Evolutionary conservation across 2,888 invertebrate genomes (phyloP).

Genomic region (Teleiodes luculella): DNA sequence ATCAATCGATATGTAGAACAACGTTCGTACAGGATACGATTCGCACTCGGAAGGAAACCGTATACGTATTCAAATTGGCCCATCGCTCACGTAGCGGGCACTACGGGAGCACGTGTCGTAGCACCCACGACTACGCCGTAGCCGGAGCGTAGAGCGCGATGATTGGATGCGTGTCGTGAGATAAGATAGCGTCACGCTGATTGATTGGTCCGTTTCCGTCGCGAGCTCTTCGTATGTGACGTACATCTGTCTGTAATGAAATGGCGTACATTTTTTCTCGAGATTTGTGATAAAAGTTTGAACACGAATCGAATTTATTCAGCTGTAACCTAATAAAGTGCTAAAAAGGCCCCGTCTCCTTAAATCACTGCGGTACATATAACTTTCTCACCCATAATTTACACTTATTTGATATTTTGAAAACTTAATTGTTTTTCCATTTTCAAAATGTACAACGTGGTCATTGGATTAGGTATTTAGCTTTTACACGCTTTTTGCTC

Average conservation of each 20-base stretch:
- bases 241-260: neutral
- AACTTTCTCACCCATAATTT: no score
- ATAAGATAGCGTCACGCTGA: conserved; percentile 12
- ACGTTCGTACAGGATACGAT: neutral
- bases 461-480: no score
- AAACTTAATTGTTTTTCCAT: no score
- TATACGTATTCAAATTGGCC: conserved; percentile 8
- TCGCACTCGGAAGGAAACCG: neutral
- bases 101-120: conserved; percentile 1
- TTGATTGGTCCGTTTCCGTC: conserved; percentile 9
- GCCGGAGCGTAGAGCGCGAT: neutral
- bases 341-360: no score
- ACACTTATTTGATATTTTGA: no score
- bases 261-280: neutral
- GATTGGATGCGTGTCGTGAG: conserved; percentile 11
- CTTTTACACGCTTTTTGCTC: no score
- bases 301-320: no score
- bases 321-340: no score
- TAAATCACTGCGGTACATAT: no score
- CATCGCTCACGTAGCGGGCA: conserved; percentile 10
- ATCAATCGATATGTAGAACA: conserved; percentile 6
- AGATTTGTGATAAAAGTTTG: no score
- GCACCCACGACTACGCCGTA: conserved; percentile 9
- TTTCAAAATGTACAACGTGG: no score
- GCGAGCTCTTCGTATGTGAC: neutral